phyloP scores from a whole-genome alignment of 2,113 vertebrate species.

The Cyprinodon brontotheroides region DNA sequence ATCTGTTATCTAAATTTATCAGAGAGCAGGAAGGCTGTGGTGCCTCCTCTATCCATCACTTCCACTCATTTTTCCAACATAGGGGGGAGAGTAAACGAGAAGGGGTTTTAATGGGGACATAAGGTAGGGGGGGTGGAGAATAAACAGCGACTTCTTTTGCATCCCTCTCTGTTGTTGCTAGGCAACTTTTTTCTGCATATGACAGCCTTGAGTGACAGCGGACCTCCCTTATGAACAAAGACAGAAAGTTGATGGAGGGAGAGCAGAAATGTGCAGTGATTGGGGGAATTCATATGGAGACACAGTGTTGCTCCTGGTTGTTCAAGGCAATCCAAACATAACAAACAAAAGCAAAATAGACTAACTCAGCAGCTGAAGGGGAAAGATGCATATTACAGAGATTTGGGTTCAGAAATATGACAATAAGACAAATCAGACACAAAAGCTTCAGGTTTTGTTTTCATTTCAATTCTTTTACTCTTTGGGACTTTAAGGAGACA shows the following conservation, averaged over 20 bases:
- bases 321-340: conserved; percentile 18
- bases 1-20: conserved; percentile 57
- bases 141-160: conserved; percentile 54
- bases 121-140: conserved; percentile 56
- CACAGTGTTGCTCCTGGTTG: conserved; percentile 4
- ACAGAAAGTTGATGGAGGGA: conserved; percentile 45
- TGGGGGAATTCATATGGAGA: conserved; percentile 9
- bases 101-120: conserved; percentile 38
- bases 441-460: neutral
- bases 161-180: conserved; percentile 67
- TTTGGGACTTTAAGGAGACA: neutral
- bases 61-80: conserved; percentile 43
- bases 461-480: neutral
- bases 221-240: conserved; percentile 63
- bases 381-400: neutral
- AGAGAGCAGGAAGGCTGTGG: conserved; percentile 25
- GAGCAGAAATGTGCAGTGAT: conserved; percentile 28
- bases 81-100: conserved; percentile 21
- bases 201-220: conserved; percentile 71
- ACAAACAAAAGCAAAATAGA: neutral
- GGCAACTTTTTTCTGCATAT: conserved; percentile 66
- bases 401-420: neutral
- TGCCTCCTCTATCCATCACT: conserved; percentile 29
- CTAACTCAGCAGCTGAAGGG: neutral
- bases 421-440: neutral